Evolutionary conservation across 1,140 invertebrate species (phyloP), one percentile per base, ranked within the genome.

Genomic region (Diorhabda elongata): DNA sequence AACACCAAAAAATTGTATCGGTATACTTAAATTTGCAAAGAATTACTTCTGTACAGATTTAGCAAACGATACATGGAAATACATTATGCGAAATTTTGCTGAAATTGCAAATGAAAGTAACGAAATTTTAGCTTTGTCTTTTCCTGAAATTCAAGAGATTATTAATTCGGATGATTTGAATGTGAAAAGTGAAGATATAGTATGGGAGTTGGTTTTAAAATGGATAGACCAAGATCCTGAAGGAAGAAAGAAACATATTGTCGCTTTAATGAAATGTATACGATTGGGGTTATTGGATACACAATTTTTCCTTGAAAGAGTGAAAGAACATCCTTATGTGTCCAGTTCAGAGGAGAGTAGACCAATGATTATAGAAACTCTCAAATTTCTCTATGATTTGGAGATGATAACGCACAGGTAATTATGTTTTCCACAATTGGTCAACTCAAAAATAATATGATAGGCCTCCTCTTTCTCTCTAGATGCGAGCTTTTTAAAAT

Each of bases 281-380:
- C 85, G 94, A 26, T 84, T 96, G 2, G 94, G 95, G 4, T 83
- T 97, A 1, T 83, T 97, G 74, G 91, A 95, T 65, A 94, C 92
- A 0, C 88, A 93, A 68, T 92, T 87, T 75, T 91, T 92, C 75
- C 80, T 91, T 42, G 89, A 91, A 74, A 85, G 87, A 68, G 87
- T 89, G 0, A 90, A 90, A 70, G 86, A 86, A 66, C 87, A 86
- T 79, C 85, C 82, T 5, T 90, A 86, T 75, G 89, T 91, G 0
- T 80, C 83, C 2, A 84, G 85, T 2, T 87, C 87, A 70, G 87
- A 89, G 4, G 82, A 82, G 2, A 91, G 90, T 71, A 83, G 87
- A 43, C 88, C 89, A 0, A 84, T 92, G 26, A 86, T 92, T n/a
- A 91, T 91, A 26, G 89, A 92, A 70, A 91, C 90, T 0, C 75